phyloP scores from a whole-genome alignment of 2,888 invertebrate species.

The Pollenia labialis region DNA sequence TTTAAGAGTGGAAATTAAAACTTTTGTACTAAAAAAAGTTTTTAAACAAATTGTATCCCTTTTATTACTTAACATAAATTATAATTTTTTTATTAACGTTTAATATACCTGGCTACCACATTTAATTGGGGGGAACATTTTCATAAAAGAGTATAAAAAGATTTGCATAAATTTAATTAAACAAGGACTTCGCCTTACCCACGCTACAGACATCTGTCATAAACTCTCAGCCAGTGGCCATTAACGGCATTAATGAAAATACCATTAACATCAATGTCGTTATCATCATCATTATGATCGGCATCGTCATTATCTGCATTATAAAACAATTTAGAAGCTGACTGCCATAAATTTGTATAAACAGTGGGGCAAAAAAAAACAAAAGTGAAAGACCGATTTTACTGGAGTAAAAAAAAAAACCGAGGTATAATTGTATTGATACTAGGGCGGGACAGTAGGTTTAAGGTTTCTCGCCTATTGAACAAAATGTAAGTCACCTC shows the following conservation, averaged over 20 bases:
- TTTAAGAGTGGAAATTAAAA: neutral
- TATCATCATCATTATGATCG: neutral
- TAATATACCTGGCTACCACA: slow-evolving; percentile 26
- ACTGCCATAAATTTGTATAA: slow-evolving; percentile 15
- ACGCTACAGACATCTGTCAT: slow-evolving; percentile 26
- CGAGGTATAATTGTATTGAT: too few relatives aligned
- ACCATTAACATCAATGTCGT: neutral
- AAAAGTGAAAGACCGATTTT: too few relatives aligned
- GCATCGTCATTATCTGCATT: slow-evolving; percentile 5
- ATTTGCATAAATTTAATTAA: slow-evolving; percentile 70
- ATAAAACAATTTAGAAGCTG: slow-evolving; percentile 21
- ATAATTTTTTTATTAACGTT: slow-evolving; percentile 4
- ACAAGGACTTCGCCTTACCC: too few relatives aligned
- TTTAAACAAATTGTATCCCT: neutral
- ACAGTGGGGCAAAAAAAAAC: neutral
- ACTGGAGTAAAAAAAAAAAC: too few relatives aligned
- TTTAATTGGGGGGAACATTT: neutral
- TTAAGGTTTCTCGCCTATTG: too few relatives aligned
- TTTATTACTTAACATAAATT: slow-evolving; percentile 30
- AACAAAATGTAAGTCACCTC: too few relatives aligned
- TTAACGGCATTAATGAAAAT: slow-evolving; percentile 15
- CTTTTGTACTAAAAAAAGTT: neutral
- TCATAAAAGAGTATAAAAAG: slow-evolving; percentile 20
- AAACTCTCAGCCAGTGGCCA: slow-evolving; percentile 25
- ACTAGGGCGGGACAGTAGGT: too few relatives aligned